Evolutionary conservation across 2,888 invertebrate species (phyloP), one percentile per base, ranked within the genome.

Genomic region (Hypena proboscidalis): DNA sequence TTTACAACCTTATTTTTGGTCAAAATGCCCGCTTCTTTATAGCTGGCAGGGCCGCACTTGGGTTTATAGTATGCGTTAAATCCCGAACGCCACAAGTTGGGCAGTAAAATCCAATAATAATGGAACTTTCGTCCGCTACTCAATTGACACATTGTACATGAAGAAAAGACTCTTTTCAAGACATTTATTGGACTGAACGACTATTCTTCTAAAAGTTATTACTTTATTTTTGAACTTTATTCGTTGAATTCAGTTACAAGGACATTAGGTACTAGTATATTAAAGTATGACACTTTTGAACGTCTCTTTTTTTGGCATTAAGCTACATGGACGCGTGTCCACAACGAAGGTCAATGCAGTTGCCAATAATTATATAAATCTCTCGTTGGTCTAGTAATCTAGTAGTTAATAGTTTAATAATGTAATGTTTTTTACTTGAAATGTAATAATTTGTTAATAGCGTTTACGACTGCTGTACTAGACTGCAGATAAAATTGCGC

Each of bases 81-180:
- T 49, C 47, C 38, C 40, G 40, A 43, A 41, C 56, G 57, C 55
- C 58, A 49, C 50, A 70, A 66, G 50, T 64, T 58, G 22, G 21
- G 27, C 38, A 37, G 52, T 70, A 67, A 71, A 70, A 66, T 61
- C 62, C 43, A 52, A 58, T 58, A 63, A 59, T 64, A 61, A 58
- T 49, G 40, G 34, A 41, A 53, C 21, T 55, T 50, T 54, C 26
- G 33, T 38, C 27, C 35, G 26, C 32, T 44, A 33, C 31, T 11
- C 38, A 20, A 55, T 58, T 54, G 46, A 51, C 60, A 56, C 39
- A 41, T 40, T 43, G 37, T 42, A 29, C 39, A 51, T 25, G 38
- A 32, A 29, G 23, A 30, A 29, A 41, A 26, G 17, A 11, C 26
- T 39, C 37, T 38, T 44, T 50, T 44, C 27, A 31, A 34, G 31